Evolutionary conservation across 1,140 invertebrate genomes (phyloP), one percentile per base, ranked within the genome.

Genomic region (Capitella teleta): DNA sequence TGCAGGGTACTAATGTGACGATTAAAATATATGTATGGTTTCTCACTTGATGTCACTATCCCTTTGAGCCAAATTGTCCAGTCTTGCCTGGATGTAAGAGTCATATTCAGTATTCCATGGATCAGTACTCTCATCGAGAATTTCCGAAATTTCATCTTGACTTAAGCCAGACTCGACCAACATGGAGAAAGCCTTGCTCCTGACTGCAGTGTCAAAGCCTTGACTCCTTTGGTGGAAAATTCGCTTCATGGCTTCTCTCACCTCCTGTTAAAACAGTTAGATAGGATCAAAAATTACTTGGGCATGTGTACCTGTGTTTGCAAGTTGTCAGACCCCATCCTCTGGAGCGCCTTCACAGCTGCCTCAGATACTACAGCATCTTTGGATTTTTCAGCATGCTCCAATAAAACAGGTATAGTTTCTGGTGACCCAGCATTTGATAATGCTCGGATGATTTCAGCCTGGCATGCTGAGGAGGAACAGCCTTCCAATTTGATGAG

Each of bases 181-280:
- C 14, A 64, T 18, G 37, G 62, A 58, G 24, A 63, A 50, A 14
- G 66, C 67, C 24, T 61, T 51, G 14, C 58, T 44, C 42, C 67
- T 38, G 6, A 67, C 64, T 55, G 59, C 62, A 34, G 47, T 62
- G 50, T 69, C 67, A 58, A 61, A 69, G 19, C 37, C 47, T n/a
- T 54, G 55, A 12, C 49, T 54, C 44, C 53, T 65, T 43, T 71
- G 66, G 41, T 65, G 60, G 51, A 62, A 71, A 14, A 71, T 65
- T 19, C 55, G 48, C 26, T 57, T 37, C 47, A 71, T 38, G 10
- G 49, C 42, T 30, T 55, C 42, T 40, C 54, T 59, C 26, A 61
- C 60, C 68, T 71, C 32, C 32, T 34, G 10, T 16, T 34, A 16
- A 16, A 34, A 34, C 32, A 34, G 32, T 12, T 12, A 0, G 1